Base-by-base conservation (phyloP, 2,888 invertebrate species). In the Agonum fuliginosum region DNA sequence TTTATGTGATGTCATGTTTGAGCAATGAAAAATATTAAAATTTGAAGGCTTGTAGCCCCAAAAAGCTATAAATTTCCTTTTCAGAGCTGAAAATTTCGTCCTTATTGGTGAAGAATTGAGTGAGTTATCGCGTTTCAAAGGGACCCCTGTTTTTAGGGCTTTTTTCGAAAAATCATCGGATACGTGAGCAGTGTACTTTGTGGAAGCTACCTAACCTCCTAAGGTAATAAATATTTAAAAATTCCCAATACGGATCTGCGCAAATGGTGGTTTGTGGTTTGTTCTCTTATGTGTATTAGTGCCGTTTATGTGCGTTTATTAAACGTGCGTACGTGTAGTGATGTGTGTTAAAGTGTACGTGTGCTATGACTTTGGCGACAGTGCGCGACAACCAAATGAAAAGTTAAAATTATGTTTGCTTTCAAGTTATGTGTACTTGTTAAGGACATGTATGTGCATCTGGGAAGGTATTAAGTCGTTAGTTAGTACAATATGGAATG, bases 331-430 rank as follows among this genome's bases (percentile, higher is more conserved):
- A n/a, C n/a, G 58, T 58, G 27, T 14, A 12, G 58, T 17, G 46
- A 17, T 27, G n/a, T 46, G 6, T 27, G 58, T 58, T 12, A n/a
- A n/a, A 14, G 17, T 27, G 27, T 62, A 34, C 27, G 58, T 62
- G 34, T 62, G 27, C 22, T 41, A 67, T 20, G 3, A 22, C 67
- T 67, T 67, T 67, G 67, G 67, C 67, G 67, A 67, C 67, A 67
- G 41, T 67, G 67, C 67, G 67, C 37, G 41, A 67, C 67, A 41
- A 67, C 41, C 30, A 62, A 62, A 62, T 62, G 58, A 67, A 67
- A 67, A 41, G 20, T 14, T 34, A 67, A 67, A 67, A 67, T 67
- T 12, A 12, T 67, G 41, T 67, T 67, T 37, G 41, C 41, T 67
- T 67, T 27, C n/a, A 41, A 22, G 67, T 67, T 67, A 67, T 67